Percentiles rank a stretch among this genome's conserved stretches.
phyloP scores from a whole-genome alignment of 2,113 vertebrate species.

The Brachirus orientalis region DNA sequence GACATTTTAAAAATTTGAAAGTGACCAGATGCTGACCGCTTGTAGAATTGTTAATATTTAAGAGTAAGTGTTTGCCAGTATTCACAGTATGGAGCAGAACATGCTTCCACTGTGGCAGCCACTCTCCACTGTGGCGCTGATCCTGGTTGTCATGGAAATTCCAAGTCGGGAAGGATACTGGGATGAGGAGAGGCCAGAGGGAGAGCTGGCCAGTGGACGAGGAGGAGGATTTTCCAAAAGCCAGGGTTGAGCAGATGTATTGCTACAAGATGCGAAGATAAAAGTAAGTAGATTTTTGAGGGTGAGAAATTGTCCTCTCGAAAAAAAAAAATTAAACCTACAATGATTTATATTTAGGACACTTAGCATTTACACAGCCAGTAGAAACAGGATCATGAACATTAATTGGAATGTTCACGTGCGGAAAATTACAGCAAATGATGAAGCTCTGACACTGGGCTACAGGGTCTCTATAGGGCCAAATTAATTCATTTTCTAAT shows the following conservation, averaged over 20 bases:
- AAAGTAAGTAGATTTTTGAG: not conserved
- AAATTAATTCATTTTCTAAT: not conserved
- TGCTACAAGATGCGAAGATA: conserved; percentile 39
- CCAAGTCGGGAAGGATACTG: conserved; percentile 76
- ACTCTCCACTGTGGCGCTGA: conserved; percentile 85
- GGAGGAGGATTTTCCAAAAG: conserved; percentile 86
- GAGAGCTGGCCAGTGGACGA: conserved; percentile 79
- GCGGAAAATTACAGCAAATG: not conserved
- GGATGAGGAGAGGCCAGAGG: conserved; percentile 67
- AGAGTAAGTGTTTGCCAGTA: not conserved
- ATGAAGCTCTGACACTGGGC: no score
- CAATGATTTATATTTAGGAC: no score
- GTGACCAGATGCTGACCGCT: not conserved
- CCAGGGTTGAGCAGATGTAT: conserved; percentile 67
- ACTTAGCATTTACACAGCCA: no score
- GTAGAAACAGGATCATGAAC: not conserved
- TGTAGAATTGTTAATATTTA: not conserved
- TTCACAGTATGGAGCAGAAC: conserved; percentile 88
- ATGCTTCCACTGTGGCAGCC: conserved; percentile 87
- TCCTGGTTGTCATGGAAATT: conserved; percentile 84
- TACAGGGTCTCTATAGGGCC: no score
- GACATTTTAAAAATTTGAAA: not conserved
- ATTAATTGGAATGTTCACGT: not conserved
- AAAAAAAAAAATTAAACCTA: no score
- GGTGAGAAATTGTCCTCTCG: not conserved